Base-by-base conservation (phyloP, 2,888 invertebrate species). In the Tenthredo notha region DNA sequence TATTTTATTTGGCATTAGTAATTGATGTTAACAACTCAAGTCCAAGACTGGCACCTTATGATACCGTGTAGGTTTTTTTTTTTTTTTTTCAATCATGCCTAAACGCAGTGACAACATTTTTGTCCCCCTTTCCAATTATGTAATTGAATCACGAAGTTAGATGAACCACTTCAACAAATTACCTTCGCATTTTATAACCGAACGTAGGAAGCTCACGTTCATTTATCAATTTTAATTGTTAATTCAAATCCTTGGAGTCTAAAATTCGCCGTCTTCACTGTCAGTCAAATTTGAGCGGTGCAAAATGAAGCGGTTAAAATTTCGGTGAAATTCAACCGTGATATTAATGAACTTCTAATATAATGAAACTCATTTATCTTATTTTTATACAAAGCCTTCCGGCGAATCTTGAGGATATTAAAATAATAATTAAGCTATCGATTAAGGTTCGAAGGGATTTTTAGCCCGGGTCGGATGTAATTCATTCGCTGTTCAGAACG, bases 401-500 rank as follows among this genome's bases (percentile, higher is more conserved):
- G 33, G 33, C 18, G 1, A 18, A 67, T 67, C 67, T 33, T 15
- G 18, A 15, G 25, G 29, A n/a, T n/a, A 54, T n/a, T 54, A n/a
- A n/a, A 54, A 67, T 67, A n/a, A 10, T 18, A 74, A 43, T 43
- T 21, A 74, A 37, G 72, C 21, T 74, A 43, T 74, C 43, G 72
- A 74, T 74, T n/a, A 47, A 12, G 37, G 37, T 47, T 47, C 29
- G 18, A 29, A 77, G 47, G 54, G 47, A 54, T 54, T 50, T 29
- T 77, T 6, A 15, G 6, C 77, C 29, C n/a, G 9, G n/a, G 54
- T 54, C 29, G 77, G 77, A 77, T 33, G 77, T 77, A 33, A 77
- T 54, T 54, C 47, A 77, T 47, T 54, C 54, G 86, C 78, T 89
- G 89, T 87, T 89, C 88, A 88, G 85, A 87, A 87, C 88, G 88